Conservation (phyloP, 2,888 invertebrate genomes). For the Yponomeuta malinellus region DNA sequence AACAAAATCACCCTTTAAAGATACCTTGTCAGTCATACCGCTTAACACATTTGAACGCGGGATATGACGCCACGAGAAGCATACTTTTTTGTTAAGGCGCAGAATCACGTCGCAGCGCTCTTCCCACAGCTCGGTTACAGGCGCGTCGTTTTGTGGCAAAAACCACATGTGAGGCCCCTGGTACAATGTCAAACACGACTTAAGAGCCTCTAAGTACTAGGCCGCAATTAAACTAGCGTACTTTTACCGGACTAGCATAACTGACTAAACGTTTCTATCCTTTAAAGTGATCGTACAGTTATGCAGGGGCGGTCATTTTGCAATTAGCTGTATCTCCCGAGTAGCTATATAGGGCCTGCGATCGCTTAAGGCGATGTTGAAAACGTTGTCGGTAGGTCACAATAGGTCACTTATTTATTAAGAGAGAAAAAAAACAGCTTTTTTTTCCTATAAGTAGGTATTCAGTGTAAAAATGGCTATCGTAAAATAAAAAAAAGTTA, state of each 20-base stretch:
- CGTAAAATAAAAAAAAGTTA: too few relatives aligned
- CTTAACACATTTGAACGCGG: too few relatives aligned
- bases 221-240: conserved; percentile 60
- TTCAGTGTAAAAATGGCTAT: too few relatives aligned
- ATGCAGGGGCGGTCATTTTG: conserved; percentile 53
- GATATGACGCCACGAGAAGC: neutral
- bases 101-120: neutral
- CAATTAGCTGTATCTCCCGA: conserved; percentile 51
- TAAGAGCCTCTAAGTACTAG: neutral
- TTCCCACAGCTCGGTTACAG: neutral
- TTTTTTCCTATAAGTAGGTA: too few relatives aligned
- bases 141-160: neutral
- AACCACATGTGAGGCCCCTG: neutral
- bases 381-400: neutral
- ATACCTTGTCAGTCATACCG: too few relatives aligned
- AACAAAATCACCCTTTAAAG: too few relatives aligned
- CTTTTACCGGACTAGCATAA: conserved; percentile 66
- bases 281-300: conserved; percentile 59
- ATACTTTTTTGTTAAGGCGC: neutral
- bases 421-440: too few relatives aligned
- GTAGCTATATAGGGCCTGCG: conserved; percentile 43
- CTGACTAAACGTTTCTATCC: conserved; percentile 68
- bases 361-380: conserved; percentile 3
- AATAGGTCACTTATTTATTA: too few relatives aligned
- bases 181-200: conserved; percentile 5